Percentiles rank a stretch among this genome's conserved stretches.
Conservation (phyloP, 2,113 vertebrate species). For the Laterallus jamaicensis region DNA sequence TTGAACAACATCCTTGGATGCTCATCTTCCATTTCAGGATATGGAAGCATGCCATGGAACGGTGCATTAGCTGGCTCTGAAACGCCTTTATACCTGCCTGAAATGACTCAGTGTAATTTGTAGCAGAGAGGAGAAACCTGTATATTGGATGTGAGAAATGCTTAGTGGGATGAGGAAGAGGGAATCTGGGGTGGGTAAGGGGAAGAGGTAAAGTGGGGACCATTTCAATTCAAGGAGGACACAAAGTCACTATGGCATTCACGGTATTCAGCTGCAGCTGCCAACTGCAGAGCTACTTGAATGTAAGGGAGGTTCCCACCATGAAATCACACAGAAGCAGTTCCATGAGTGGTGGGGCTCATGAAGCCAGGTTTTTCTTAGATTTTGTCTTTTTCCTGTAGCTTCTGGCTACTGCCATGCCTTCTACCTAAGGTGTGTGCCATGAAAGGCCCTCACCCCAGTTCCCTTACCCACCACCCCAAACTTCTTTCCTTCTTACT, state of each 20-base stretch:
- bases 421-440: neutral
- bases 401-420: neutral
- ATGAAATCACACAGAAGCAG: neutral
- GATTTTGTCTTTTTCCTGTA: neutral
- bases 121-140: neutral
- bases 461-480: neutral
- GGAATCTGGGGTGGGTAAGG: neutral
- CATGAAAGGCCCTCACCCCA: neutral
- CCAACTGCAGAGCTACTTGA: neutral
- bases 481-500: neutral
- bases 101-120: neutral
- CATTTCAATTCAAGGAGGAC: neutral
- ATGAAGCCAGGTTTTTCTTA: neutral
- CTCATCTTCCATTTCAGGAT: constrained; percentile 9
- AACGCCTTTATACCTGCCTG: neutral
- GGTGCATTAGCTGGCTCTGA: constrained; percentile 5
- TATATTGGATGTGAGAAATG: neutral
- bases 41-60: neutral
- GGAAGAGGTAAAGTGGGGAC: neutral
- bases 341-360: neutral
- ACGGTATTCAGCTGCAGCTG: neutral
- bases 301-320: neutral
- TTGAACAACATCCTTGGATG: neutral
- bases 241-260: neutral
- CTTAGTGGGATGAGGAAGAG: neutral